Base-by-base conservation (phyloP, 2,888 invertebrate genomes). In the Nymphalis c-album region DNA sequence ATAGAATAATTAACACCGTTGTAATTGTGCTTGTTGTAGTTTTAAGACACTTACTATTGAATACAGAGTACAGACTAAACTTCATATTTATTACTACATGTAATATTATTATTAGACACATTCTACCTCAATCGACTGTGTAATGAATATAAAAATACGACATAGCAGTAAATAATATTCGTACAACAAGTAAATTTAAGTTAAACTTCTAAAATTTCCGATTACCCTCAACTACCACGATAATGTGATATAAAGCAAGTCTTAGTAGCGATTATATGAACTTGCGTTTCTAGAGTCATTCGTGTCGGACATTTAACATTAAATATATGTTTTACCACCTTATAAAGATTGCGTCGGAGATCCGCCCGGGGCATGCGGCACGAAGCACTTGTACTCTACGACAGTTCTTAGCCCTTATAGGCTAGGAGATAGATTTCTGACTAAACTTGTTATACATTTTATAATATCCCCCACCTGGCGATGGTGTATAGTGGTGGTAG, bases 261-360 rank as follows among this genome's bases (percentile, higher is more conserved):
- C 59, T 71, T 73, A 73, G 72, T 72, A 71, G 73, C 68, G 70
- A 69, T 72, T 67, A 63, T 72, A 71, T 66, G 74, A 76, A 78
- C 78, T 78, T 72, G 77, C 74, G 79, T 82, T 85, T 82, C 84
- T 79, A 79, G 79, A 80, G 75, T 77, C 74, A 76, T 79, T 86
- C 88, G 87, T 85, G 88, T 83, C 80, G 79, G 82, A 78, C 84
- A 82, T 86, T 90, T 90, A 91, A 85, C 88, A 88, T 91, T 91
- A 90, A 91, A 91, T 91, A 91, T 91, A 91, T 91, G 91, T 91
- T 91, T 91, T 91, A 92, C 90, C 91, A 91, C 91, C 89, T 92
- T 91, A 90, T 91, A 91, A 90, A 91, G 91, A 91, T 90, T 84
- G 88, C 83, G 89, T 82, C 79, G 77, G 81, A 80, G 90, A 89